These are phyloP conservation scores for Hyperoplus immaculatus DNA, from an alignment of 2,797 vertebrate species.

Conservation along the genomic window DNA sequence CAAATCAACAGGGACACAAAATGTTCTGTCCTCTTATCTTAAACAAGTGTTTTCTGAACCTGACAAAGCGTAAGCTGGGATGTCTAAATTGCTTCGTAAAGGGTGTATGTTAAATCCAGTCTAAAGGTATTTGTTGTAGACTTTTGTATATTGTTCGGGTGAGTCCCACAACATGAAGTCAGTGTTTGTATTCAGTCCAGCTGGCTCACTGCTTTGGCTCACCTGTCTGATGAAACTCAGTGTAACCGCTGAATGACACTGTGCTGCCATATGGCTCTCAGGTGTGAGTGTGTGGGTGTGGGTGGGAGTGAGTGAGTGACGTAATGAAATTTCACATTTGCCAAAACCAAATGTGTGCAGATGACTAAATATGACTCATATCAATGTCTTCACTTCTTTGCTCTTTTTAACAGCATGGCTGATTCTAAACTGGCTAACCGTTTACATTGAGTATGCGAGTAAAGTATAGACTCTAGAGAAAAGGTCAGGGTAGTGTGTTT, in stretches of 20 bases:
- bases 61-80: background rate
- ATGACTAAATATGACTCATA: slow-evolving; percentile 24
- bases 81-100: slow-evolving; percentile 24
- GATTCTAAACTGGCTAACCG: background rate
- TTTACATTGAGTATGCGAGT: background rate
- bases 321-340: slow-evolving; percentile 17
- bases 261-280: slow-evolving; percentile 58
- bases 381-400: background rate
- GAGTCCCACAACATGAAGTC: slow-evolving; percentile 51
- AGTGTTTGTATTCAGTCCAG: slow-evolving; percentile 65
- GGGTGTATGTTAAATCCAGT: slow-evolving; percentile 16
- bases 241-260: slow-evolving; percentile 59
- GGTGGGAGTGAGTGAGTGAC: slow-evolving; percentile 12
- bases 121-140: slow-evolving; percentile 39
- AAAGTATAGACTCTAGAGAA: background rate
- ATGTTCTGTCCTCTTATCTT: no score
- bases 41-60: background rate
- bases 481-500: background rate
- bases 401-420: slow-evolving; percentile 1
- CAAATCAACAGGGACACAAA: background rate
- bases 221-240: slow-evolving; percentile 66
- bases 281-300: slow-evolving; percentile 16
- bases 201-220: slow-evolving; percentile 56
- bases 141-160: slow-evolving; percentile 60
- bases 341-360: slow-evolving; percentile 35